A percentile compares a stretch with the other conserved stretches of the same genome.
These are phyloP conservation scores for Melolontha melolontha DNA, from an alignment of 2,888 invertebrate genomes.

Conservation along the genomic window DNA sequence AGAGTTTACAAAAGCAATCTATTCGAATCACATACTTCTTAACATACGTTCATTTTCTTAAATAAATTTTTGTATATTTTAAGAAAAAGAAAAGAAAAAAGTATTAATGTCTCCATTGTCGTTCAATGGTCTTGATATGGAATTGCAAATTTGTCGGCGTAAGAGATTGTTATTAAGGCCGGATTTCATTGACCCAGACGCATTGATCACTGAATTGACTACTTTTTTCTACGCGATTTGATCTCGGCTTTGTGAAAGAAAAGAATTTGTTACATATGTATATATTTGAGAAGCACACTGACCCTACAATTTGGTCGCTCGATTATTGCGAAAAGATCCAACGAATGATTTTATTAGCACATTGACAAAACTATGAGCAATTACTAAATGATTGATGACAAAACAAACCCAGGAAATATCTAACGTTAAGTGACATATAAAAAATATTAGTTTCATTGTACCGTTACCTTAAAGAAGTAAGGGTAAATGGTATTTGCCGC, in stretches of 20 bases:
- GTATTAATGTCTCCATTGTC: constrained; percentile 39
- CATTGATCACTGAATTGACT: constrained; percentile 46
- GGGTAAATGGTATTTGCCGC: too few relatives aligned
- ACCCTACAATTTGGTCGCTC: constrained; percentile 15
- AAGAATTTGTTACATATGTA: constrained; percentile 37
- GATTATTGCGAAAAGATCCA: constrained; percentile 17
- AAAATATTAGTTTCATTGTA: constrained; percentile 7
- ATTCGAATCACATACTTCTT: background rate
- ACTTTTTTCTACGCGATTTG: constrained; percentile 30
- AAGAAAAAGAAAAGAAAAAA: constrained; percentile 22
- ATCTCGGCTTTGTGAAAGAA: constrained; percentile 20
- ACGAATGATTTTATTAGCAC: constrained; percentile 30
- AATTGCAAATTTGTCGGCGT: constrained; percentile 46
- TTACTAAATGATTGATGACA: constrained; percentile 29
- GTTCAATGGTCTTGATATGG: constrained; percentile 38
- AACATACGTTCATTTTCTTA: background rate
- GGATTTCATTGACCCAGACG: constrained; percentile 47
- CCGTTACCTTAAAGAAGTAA: background rate
- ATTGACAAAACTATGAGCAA: constrained; percentile 24
- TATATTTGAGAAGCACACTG: constrained; percentile 29
- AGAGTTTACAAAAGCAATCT: too few relatives aligned
- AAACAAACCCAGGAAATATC: constrained; percentile 7
- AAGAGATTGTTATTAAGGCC: constrained; percentile 42
- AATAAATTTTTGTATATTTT: background rate
- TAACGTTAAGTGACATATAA: constrained; percentile 11